These are phyloP conservation scores for Rattus norvegicus DNA, from an alignment of 2,113 vertebrate genomes.

Conservation along the genomic window GRCr8 NC_086022.1:153880001-153880500, in stretches of 20 bases:
- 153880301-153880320: background rate
- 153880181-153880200: background rate
- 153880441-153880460: background rate
- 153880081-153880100: background rate
- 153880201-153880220: background rate
- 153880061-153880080: background rate
- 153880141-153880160: background rate
- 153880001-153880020: background rate
- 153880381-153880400: background rate
- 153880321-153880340: background rate
- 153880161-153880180: background rate
- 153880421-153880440: background rate
- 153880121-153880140: background rate
- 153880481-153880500: background rate
- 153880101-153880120: background rate
- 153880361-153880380: background rate
- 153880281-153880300: background rate
- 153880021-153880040: background rate
- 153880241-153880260: slow-evolving; percentile 44
- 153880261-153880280: background rate
- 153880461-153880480: background rate
- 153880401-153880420: background rate
- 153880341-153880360: background rate
- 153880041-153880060: background rate
- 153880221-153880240: background rate